Base-by-base conservation (phyloP, 1,140 invertebrate species). In the Drosophila rufa region DNA sequence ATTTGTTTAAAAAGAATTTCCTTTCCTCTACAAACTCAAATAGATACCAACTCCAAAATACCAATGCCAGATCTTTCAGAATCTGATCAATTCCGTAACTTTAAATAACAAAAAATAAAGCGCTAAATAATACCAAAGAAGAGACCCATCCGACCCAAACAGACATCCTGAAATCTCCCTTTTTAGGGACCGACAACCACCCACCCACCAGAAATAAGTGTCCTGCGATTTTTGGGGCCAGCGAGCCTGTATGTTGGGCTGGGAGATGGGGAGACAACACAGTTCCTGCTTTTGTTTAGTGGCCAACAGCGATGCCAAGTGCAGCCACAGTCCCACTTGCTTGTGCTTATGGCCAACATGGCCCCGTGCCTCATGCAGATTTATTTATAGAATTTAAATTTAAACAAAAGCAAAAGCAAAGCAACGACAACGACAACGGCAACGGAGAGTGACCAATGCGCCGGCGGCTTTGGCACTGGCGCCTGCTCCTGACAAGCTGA, bases 401-500 rank as follows among this genome's bases (percentile, higher is more conserved):
- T 87, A 82, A 73, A 76, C 75, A 75, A 79, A 56, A 79, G 62
- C 53, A 38, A 55, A 38, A 55, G 51, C 51, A 22, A 56, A 59
- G 47, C 56, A 56, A 45, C 4, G 36, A 30, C 70, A 51, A 17
- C 19, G 19, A 22, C 27, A 67, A 42, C 36, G 42, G 11, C 46
- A 51, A 15, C 45, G 56, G 42, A 60, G 43, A 64, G 71, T 85
- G 82, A 85, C 82, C 82, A 77, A 75, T 60, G 75, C 67, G 76
- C 77, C 65, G 27, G 65, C 58, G 74, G 65, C 74, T 69, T 66
- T 60, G 61, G 48, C 67, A 83, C 62, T 80, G 73, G 62, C 50
- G 84, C 84, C 84, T 87, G 84, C 77, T 84, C 68, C 74, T 87
- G 84, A 87, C 84, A 87, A 84, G 80, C 84, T 87, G 84, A 78